A percentile compares a stretch with the other conserved stretches of the same genome.
Conservation (phyloP, 2,113 vertebrate genomes). For the Gnathonemus echidnorhynchus region DNA sequence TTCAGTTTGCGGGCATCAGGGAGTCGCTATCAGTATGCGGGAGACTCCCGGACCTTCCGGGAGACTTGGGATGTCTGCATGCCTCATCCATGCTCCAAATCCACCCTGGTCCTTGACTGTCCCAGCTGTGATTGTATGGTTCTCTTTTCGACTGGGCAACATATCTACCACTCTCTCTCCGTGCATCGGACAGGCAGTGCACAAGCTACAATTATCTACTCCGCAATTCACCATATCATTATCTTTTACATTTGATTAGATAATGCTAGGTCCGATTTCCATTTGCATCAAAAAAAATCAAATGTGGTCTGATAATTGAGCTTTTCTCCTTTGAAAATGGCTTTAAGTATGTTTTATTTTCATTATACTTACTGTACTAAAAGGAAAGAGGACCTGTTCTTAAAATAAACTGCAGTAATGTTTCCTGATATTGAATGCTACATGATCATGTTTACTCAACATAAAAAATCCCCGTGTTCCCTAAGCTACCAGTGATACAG, state of each 20-base stretch:
- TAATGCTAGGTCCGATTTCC: conserved; percentile 6
- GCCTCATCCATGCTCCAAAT: too few species aligned
- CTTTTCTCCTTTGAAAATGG: conserved; percentile 14
- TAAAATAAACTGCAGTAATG: background rate
- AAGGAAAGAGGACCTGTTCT: background rate
- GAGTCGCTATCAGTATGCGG: too few species aligned
- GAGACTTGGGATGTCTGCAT: too few species aligned
- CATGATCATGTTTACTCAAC: background rate
- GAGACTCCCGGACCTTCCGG: too few species aligned
- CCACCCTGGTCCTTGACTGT: too few species aligned
- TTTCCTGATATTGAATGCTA: background rate
- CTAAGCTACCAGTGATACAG: too few species aligned
- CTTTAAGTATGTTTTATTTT: conserved; percentile 4
- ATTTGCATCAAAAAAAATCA: conserved; percentile 19
- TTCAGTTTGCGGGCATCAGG: too few species aligned
- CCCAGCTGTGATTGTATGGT: too few species aligned
- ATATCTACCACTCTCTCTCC: background rate
- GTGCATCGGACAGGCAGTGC: background rate
- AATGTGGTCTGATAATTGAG: conserved; percentile 14
- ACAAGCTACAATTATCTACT: background rate
- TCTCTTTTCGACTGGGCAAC: too few species aligned
- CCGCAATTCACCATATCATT: background rate
- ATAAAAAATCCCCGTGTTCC: too few species aligned
- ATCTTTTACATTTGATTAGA: background rate
- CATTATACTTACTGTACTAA: background rate